These are phyloP conservation scores for Lapara coniferarum DNA, from an alignment of 2,888 invertebrate species.

Conservation along the genomic window DNA sequence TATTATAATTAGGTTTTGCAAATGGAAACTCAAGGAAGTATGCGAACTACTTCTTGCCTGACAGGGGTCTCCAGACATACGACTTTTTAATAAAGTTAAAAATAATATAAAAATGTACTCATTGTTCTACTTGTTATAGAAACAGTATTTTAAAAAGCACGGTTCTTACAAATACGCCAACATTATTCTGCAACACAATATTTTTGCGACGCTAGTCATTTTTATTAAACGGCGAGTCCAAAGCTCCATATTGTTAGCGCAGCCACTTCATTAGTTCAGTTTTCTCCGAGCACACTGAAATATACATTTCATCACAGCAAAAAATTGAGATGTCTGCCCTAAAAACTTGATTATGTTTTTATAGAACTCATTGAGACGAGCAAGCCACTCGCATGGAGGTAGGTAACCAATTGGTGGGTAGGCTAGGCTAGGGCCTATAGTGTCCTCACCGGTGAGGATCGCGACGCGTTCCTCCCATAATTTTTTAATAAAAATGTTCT, in stretches of 20 bases:
- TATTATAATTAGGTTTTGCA: too few relatives aligned
- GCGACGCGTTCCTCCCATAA: too few relatives aligned
- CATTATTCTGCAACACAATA: background rate
- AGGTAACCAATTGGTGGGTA: too few relatives aligned
- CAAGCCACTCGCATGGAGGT: too few relatives aligned
- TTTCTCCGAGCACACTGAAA: background rate
- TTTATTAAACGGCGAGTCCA: background rate
- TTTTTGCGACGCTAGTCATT: background rate
- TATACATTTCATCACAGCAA: conserved; percentile 16
- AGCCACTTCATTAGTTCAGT: conserved; percentile 14
- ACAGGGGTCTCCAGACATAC: too few relatives aligned
- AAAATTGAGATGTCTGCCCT: background rate
- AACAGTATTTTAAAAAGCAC: background rate
- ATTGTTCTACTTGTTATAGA: background rate
- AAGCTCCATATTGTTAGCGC: background rate
- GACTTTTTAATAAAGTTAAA: too few relatives aligned
- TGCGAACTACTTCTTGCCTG: too few relatives aligned
- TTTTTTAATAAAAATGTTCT: too few relatives aligned
- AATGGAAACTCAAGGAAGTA: too few relatives aligned
- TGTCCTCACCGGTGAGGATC: too few relatives aligned
- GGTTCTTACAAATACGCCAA: background rate
- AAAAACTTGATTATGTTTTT: background rate
- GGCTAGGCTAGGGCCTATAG: too few relatives aligned
- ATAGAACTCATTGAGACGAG: too few relatives aligned
- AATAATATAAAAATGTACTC: background rate